Evolutionary conservation across 1,140 invertebrate species (phyloP), one percentile per base, ranked within the genome.

Genomic region (Lamellibrachia luymesi): DNA sequence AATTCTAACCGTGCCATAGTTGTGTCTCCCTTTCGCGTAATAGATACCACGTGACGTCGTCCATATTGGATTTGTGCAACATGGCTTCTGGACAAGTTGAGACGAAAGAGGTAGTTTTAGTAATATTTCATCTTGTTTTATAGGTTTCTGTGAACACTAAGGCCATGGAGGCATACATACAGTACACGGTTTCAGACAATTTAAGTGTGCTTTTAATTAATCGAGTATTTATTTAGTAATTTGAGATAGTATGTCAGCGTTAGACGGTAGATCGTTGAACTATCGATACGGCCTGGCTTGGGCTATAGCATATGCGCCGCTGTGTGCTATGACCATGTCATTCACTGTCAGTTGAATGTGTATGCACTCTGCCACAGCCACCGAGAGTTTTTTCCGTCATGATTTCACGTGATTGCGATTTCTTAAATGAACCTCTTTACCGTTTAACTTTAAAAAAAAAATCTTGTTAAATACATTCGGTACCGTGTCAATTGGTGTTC

Each of bases 31-130:
- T 80, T 80, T 80, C 13, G 64, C 17, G 64, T 80, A 80, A 80
- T 80, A 80, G 8, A 80, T 80, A 80, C 64, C 64, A 80, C 64
- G 64, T 80, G 64, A 80, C 64, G 64, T 80, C 64, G 13, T 80
- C 64, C 64, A 80, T 80, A 80, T 80, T 80, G 64, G 64, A 80
- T 80, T 80, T 80, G 64, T 80, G 64, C 64, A 80, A 80, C 64
- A 80, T 80, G 64, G 64, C 64, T 80, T 80, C 64, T 80, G 64
- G 64, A 80, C 64, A 80, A 80, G 64, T 80, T 80, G 64, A 80
- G 25, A 80, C 64, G 64, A 80, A 80, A 80, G 64, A 80, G 64
- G 64, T 80, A 80, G 64, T 80, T 80, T 80, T 80, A 22, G 64
- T 80, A 80, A 80, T 80, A 80, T 80, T 80, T 2, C 64, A 10